A percentile compares a stretch with the other conserved stretches of the same genome.
Conservation (phyloP, 1,140 invertebrate genomes). For the Scaptomyza graminum region DNA sequence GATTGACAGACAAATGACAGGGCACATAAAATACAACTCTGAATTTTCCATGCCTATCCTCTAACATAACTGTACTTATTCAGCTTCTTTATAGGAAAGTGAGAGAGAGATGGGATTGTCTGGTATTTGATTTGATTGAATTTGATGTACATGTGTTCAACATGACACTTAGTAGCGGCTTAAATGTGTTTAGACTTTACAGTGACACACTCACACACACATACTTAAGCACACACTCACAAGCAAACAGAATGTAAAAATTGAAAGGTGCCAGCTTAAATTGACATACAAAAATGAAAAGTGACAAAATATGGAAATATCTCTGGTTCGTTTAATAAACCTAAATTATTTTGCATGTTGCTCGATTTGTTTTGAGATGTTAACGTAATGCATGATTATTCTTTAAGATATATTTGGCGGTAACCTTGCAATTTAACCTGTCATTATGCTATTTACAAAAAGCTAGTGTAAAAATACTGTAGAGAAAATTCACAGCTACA, state of each 20-base stretch:
- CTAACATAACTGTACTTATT: conserved; percentile 31
- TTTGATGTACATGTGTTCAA: conserved; percentile 76
- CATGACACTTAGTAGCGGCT: conserved; percentile 77
- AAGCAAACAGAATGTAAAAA: not conserved
- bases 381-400: no score
- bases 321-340: not conserved
- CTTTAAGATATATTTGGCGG: no score
- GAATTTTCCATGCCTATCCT: conserved; percentile 10
- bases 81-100: no score
- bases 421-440: no score
- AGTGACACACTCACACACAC: conserved; percentile 30
- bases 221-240: not conserved
- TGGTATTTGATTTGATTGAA: conserved; percentile 77
- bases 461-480: no score
- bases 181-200: conserved; percentile 65
- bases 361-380: not conserved
- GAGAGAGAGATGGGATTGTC: conserved; percentile 9
- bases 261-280: conserved; percentile 16
- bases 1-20: conserved; percentile 82
- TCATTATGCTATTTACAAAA: no score
- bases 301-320: not conserved
- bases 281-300: conserved; percentile 36
- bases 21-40: conserved; percentile 62
- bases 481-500: no score
- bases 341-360: not conserved